Evolutionary conservation across 2,797 vertebrate genomes (phyloP), one percentile per base, ranked within the genome.

Genomic region (Podarcis lilfordi): DNA sequence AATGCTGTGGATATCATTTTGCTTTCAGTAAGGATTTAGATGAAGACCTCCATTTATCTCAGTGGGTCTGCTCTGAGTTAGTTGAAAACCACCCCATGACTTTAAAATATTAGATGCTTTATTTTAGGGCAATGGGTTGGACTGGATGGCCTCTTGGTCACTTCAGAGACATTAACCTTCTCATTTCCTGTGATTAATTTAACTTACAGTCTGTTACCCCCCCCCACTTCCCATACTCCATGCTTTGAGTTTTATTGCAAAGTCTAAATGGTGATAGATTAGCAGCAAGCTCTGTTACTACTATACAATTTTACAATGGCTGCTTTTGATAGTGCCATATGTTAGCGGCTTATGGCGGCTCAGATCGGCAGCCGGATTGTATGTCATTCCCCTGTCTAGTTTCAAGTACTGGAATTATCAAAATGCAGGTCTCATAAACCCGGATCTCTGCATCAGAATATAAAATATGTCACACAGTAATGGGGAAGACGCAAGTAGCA

Each of bases 301-400:
- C 82, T 80, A 85, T 64, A 89, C 37, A 85, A 74, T 85, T 85
- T 80, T 80, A 85, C 83, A 85, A 75, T 85, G 25, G 15, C 43
- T 81, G 83, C 59, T 85, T 85, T 89, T 89, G 68, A 81, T 85
- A 55, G 55, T 75, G 37, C 77, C 69, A 32, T 85, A 76, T 89
- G 79, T 85, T 89, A 81, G 71, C 40, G 55, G 40, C 72, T 80
- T 68, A 85, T 69, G 25, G 59, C 10, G 11, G 71, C 84, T 59
- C 45, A 32, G n/a, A 40, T 80, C 32, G 17, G 72, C 66, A 84
- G 64, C 80, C 50, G 29, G n/a, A 45, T 77, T 83, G 23, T 79
- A 40, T 83, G 29, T 40, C 45, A 86, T 61, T 89, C 78, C 55
- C 72, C 50, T 61, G 72, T 72, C 35, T 88, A 68, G 59, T 40